Evolutionary conservation across 2,797 vertebrate species (phyloP).

Genomic region (Botia almorhae): DNA sequence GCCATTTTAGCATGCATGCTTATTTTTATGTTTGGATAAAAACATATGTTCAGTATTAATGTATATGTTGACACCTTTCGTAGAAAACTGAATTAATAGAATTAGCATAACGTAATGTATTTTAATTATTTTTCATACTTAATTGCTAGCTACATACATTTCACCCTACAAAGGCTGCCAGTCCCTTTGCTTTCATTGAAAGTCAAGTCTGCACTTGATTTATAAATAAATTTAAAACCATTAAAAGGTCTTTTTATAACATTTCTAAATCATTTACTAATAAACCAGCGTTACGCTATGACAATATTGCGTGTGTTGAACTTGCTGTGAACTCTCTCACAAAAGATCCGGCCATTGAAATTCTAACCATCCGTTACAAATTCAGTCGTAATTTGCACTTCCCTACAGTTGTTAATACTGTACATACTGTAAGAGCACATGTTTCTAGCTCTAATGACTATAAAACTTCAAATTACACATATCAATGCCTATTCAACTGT

Average conservation of each 20-base stretch:
- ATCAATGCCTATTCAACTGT: too few relatives aligned
- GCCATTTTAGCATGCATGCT: not conserved
- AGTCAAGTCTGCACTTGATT: not conserved
- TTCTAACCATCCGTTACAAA: too few relatives aligned
- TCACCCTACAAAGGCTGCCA: not conserved
- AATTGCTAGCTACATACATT: not conserved
- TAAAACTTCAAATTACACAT: too few relatives aligned
- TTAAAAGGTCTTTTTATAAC: not conserved
- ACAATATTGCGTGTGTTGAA: too few relatives aligned
- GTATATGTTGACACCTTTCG: not conserved
- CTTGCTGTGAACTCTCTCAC: too few relatives aligned
- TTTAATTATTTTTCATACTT: not conserved
- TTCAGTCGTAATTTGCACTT: too few relatives aligned
- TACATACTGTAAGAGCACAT: too few relatives aligned
- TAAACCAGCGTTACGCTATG: too few relatives aligned
- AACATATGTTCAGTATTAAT: not conserved
- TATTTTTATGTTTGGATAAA: not conserved
- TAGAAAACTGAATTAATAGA: not conserved
- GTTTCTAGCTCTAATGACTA: too few relatives aligned
- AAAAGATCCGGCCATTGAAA: too few relatives aligned
- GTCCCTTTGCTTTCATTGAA: not conserved
- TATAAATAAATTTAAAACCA: not conserved
- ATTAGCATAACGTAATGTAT: not conserved
- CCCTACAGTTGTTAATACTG: too few relatives aligned
- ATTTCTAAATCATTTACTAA: not conserved